These are phyloP conservation scores for Dendrolimus kikuchii DNA, from an alignment of 1,140 invertebrate genomes.

Conservation along the genomic window DNA sequence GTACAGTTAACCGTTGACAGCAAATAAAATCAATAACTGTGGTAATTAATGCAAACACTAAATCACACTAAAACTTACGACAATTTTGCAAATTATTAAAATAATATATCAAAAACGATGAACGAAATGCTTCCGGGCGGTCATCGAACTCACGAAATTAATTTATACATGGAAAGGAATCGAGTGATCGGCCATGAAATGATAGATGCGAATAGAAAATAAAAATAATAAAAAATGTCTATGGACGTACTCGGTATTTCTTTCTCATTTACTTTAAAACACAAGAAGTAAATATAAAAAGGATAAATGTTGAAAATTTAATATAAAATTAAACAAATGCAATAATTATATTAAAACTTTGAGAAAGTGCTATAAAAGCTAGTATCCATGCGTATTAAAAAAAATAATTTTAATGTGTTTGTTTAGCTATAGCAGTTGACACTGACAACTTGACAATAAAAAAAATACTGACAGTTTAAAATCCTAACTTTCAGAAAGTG, in stretches of 20 bases:
- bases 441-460: too few relatives aligned
- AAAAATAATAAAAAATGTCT: neutral
- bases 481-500: too few relatives aligned
- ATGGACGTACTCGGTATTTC: neutral
- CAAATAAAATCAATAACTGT: constrained; percentile 3
- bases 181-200: constrained; percentile 2
- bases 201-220: neutral
- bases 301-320: too few relatives aligned
- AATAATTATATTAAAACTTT: too few relatives aligned
- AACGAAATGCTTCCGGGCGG: constrained; percentile 44
- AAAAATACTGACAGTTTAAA: too few relatives aligned
- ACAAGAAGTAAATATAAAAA: too few relatives aligned
- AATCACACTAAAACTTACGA: constrained; percentile 21
- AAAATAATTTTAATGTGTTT: too few relatives aligned
- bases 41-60: constrained; percentile 6
- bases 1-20: constrained; percentile 4
- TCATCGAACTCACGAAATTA: constrained; percentile 24
- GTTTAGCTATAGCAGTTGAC: too few relatives aligned
- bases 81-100: constrained; percentile 30
- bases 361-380: too few relatives aligned
- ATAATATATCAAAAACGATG: constrained; percentile 54
- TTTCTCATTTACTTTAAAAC: too few relatives aligned
- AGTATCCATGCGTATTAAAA: too few relatives aligned
- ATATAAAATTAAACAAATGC: too few relatives aligned
- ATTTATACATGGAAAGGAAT: constrained; percentile 12